Evolutionary conservation across 2,888 invertebrate genomes (phyloP), one percentile per base, ranked within the genome.

Genomic region (Caenorhabditis angaria): DNA sequence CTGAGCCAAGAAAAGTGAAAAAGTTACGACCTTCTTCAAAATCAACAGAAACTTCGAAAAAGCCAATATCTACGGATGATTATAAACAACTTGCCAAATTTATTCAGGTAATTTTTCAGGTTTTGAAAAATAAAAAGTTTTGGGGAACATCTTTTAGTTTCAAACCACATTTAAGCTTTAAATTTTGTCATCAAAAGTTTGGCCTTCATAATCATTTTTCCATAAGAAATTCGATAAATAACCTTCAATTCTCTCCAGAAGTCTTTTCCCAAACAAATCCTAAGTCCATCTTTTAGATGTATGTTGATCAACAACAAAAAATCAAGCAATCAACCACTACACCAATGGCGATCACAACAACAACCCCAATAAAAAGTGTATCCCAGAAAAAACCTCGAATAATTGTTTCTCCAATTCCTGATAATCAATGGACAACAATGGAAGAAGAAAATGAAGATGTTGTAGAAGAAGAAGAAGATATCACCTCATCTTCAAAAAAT

Each of bases 31-130:
- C 6, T 28, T 50, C 0, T 56, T 58, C 1, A 54, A 62, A 25
- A 63, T 12, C 24, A 47, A 48, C 3, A 59, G 35, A 59, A 24
- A 14, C 5, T 27, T n/a, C 48, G n/a, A 24, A 25, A 24, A 47
- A 58, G 14, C 10, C 65, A 25, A 66, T 67, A 20, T 72, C 72
- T 14, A 32, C 62, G 0, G 70, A 76, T 35, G 69, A 73, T 27
- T 78, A 76, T 47, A 66, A 74, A 47, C 65, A 74, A 41, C 55
- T 78, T n/a, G 74, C 74, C 0, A 67, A 61, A 28, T 29, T 76
- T 28, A 70, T 78, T 20, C 73, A 78, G 61, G 78, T 68, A 25
- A 2, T 25, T 54, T 5, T 27, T 27, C 12, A 12, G 4, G 8
- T 54, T 27, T 54, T 14, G 41, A 14, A 14, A 41, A 5, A n/a